These are phyloP conservation scores for Platyscapa corneri DNA, from an alignment of 1,140 invertebrate genomes.

Conservation along the genomic window DNA sequence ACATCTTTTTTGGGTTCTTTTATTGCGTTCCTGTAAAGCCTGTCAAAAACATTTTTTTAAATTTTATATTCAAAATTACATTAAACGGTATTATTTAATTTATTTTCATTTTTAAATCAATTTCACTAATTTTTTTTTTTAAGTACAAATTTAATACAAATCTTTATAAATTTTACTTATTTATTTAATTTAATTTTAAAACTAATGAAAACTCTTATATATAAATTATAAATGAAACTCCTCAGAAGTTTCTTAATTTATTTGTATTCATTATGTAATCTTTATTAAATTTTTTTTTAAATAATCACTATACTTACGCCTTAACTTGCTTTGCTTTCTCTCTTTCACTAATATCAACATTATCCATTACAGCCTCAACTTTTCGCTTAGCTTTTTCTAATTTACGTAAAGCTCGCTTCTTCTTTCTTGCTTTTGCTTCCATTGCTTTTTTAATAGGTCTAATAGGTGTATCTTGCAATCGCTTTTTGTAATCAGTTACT, in stretches of 20 bases:
- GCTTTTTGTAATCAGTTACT: slow-evolving; percentile 83
- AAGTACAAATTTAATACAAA: no score
- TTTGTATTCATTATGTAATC: no score
- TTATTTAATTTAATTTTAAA: no score
- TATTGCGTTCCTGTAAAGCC: slow-evolving; percentile 94
- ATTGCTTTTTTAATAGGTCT: slow-evolving; percentile 98
- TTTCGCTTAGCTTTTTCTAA: slow-evolving; percentile 97
- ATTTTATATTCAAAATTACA: background rate
- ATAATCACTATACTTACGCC: slow-evolving; percentile 78
- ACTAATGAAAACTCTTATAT: no score
- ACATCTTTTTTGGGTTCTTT: slow-evolving; percentile 90
- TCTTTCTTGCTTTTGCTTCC: slow-evolving; percentile 98
- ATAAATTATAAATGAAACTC: no score
- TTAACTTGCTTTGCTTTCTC: slow-evolving; percentile 95
- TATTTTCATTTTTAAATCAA: background rate
- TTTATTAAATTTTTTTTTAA: background rate
- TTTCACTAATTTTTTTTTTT: no score
- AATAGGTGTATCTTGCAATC: slow-evolving; percentile 91
- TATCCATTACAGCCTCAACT: slow-evolving; percentile 93
- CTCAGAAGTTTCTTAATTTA: no score
- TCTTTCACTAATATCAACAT: slow-evolving; percentile 88
- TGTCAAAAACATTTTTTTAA: slow-evolving; percentile 66
- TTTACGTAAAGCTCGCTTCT: slow-evolving; percentile 88
- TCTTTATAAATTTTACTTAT: no score
- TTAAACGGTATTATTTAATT: background rate